phyloP scores from a whole-genome alignment of 1,140 invertebrate species.

The Tetragnatha versicolor region DNA sequence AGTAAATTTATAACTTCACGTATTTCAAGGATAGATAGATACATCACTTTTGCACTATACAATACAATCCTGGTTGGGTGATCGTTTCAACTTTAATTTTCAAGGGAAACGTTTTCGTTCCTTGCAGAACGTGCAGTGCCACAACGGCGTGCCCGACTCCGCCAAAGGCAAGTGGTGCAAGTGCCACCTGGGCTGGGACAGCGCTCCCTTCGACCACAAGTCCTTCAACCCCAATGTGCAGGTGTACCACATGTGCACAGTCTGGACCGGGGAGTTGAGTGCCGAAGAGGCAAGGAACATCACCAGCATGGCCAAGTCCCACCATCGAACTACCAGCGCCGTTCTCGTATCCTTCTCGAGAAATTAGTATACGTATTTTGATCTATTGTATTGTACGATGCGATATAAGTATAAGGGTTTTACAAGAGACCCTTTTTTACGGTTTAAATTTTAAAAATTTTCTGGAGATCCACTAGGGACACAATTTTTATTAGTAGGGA shows the following conservation, averaged over 20 bases:
- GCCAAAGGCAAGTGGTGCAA: constrained; percentile 25
- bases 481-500: too few species aligned
- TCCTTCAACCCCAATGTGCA: constrained; percentile 46
- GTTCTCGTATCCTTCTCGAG: constrained; percentile 47
- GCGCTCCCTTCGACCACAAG: constrained; percentile 34
- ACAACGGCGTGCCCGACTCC: neutral
- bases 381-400: too few species aligned
- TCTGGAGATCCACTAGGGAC: too few species aligned
- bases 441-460: too few species aligned
- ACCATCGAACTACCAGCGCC: neutral
- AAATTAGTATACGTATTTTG: too few species aligned
- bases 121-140: constrained; percentile 44
- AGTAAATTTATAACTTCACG: too few species aligned
- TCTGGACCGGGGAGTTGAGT: constrained; percentile 35
- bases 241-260: constrained; percentile 54
- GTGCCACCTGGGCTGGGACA: constrained; percentile 42
- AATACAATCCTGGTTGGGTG: neutral
- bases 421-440: too few species aligned
- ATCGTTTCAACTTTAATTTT: neutral
- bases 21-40: too few species aligned
- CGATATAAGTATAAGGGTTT: too few species aligned
- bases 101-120: neutral
- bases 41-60: neutral
- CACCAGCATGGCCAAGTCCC: neutral
- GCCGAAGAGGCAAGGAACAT: constrained; percentile 26